Conservation (phyloP, 2,113 vertebrate genomes). For the Anseranas semipalmata region DNA sequence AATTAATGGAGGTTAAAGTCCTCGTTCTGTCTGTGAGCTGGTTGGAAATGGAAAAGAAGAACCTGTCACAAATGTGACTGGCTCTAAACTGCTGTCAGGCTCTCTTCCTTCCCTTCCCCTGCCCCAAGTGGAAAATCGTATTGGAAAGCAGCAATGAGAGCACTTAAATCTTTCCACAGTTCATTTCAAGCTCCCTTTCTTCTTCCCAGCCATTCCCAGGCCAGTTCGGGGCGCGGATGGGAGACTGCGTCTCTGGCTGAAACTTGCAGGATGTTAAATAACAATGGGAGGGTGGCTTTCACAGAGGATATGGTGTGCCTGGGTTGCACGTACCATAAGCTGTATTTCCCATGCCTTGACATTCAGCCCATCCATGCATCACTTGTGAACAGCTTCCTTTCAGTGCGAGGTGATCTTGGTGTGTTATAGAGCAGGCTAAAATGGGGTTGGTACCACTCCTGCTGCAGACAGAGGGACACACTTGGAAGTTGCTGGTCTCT, state of each 20-base stretch:
- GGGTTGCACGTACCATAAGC: slow-evolving; percentile 24
- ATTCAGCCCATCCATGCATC: not conserved
- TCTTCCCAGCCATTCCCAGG: slow-evolving; percentile 63
- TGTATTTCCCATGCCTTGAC: slow-evolving; percentile 30
- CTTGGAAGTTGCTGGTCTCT: not conserved
- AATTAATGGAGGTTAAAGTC: slow-evolving; percentile 43
- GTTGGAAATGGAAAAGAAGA: slow-evolving; percentile 67
- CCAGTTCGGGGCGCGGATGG: slow-evolving; percentile 43
- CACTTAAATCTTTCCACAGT: slow-evolving; percentile 73
- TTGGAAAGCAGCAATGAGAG: slow-evolving; percentile 63
- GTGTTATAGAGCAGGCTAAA: not conserved
- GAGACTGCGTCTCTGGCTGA: slow-evolving; percentile 51
- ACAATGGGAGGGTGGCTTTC: slow-evolving; percentile 53
- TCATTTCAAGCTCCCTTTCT: slow-evolving; percentile 67
- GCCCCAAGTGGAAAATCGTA: slow-evolving; percentile 68
- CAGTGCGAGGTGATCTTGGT: fast-evolving
- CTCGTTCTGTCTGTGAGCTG: slow-evolving; percentile 39
- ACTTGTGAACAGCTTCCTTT: not conserved
- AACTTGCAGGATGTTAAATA: slow-evolving; percentile 61
- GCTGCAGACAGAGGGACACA: fast-evolving
- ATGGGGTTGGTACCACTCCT: not conserved
- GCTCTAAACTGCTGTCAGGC: slow-evolving; percentile 60
- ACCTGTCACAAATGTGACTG: slow-evolving; percentile 68
- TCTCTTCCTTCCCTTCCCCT: slow-evolving; percentile 52
- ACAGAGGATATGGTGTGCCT: slow-evolving; percentile 18